phyloP scores from a whole-genome alignment of 1,140 invertebrate species.

The Orussus abietinus region DNA sequence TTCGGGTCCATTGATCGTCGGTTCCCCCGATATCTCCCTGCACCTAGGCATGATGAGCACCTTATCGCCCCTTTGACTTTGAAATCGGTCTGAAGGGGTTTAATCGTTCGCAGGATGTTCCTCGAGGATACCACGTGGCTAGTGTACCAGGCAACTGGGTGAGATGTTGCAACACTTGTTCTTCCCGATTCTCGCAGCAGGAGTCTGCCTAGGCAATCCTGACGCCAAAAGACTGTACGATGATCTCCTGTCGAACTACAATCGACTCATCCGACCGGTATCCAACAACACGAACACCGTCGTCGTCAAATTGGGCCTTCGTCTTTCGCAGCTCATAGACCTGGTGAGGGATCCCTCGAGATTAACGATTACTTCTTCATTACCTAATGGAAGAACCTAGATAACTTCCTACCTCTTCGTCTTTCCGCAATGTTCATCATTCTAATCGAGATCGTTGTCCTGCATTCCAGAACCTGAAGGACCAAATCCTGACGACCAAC shows the following conservation, averaged over 20 bases:
- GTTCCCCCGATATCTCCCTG: too few relatives aligned
- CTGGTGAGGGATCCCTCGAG: too few relatives aligned
- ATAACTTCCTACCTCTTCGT: too few relatives aligned
- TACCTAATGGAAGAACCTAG: too few relatives aligned
- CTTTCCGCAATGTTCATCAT: too few relatives aligned
- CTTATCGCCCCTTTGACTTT: too few relatives aligned
- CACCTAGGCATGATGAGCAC: background rate
- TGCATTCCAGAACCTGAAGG: slow-evolving; percentile 92
- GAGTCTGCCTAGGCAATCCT: slow-evolving; percentile 62
- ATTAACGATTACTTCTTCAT: too few relatives aligned
- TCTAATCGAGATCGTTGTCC: too few relatives aligned
- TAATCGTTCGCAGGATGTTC: slow-evolving; percentile 21
- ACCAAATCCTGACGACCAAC: slow-evolving; percentile 94
- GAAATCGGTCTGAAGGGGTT: slow-evolving; percentile 19
- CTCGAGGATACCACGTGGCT: slow-evolving; percentile 10
- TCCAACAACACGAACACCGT: slow-evolving; percentile 91
- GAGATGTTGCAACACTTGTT: slow-evolving; percentile 29
- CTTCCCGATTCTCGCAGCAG: slow-evolving; percentile 28
- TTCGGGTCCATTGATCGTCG: too few relatives aligned
- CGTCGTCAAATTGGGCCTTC: slow-evolving; percentile 84
- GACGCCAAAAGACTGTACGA: slow-evolving; percentile 91
- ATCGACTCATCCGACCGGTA: slow-evolving; percentile 90
- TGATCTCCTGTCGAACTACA: slow-evolving; percentile 94
- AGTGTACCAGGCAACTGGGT: slow-evolving; percentile 13
- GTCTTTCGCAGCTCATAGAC: slow-evolving; percentile 93